Base-by-base conservation (phyloP, 1,140 invertebrate genomes). In the Philaenus spumarius region DNA sequence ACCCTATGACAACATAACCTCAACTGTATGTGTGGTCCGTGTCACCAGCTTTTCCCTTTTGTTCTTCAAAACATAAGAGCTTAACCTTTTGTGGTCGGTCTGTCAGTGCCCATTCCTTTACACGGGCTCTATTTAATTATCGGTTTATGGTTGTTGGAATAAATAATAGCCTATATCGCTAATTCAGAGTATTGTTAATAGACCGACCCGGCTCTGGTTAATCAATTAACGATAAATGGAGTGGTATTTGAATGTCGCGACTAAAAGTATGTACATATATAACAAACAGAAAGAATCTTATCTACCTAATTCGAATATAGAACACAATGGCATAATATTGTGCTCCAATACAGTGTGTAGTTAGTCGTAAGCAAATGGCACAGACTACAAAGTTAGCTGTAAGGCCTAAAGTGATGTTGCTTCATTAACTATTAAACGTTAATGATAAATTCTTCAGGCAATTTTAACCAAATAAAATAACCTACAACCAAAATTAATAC, bases 31-130 rank as follows among this genome's bases (percentile, higher is more conserved):
- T 53, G 50, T 53, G 50, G 50, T 53, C 50, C 30, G 34, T 53
- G 50, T 53, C 50, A 35, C 50, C 50, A 53, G 50, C 50, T 53
- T 53, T 39, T 53, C 50, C 50, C 50, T 53, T 53, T 53, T 53
- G 50, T 53, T 53, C 50, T 34, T 30, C 26, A 14, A 14, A 20
- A 20, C 15, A 47, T 20, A 30, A 30, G 26, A 30, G 26, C 26
- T 30, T 30, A 30, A 30, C 26, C 26, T 30, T 17, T 23, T 22
- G 50, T 39, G 34, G 50, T 26, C 50, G 17, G 9, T 35, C 50
- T 53, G 50, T 53, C 34, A 26, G 37, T 17, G 5, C 17, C 37
- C 48, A 20, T 51, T 53, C 37, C 50, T 37, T 39, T 30, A 30
- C 26, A 3, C 26, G 26, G 26, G 50, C 50, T 7, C 50, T 53